Evolutionary conservation across 2,797 vertebrate species (phyloP).

Genomic region (Anguilla pacifica): DNA sequence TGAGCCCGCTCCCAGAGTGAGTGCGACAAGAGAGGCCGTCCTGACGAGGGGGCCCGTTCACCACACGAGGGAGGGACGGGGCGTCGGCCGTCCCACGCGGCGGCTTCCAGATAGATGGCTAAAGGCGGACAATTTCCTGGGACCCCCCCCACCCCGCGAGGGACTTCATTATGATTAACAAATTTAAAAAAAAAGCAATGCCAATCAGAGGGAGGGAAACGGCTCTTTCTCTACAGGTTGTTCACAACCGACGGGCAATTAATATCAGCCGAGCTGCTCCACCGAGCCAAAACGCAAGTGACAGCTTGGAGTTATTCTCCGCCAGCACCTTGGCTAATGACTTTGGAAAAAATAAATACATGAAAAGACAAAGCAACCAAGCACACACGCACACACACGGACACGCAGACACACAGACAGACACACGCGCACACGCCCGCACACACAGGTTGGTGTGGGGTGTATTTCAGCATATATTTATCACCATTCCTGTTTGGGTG

Average conservation of each 20-base stretch:
- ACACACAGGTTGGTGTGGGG: constrained; percentile 37
- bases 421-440: not conserved
- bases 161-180: constrained; percentile 34
- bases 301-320: constrained; percentile 35
- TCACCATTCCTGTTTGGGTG: constrained; percentile 43
- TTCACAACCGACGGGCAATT: constrained; percentile 46
- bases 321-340: constrained; percentile 44
- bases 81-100: not conserved
- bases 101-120: constrained; percentile 18
- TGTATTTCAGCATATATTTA: constrained; percentile 31
- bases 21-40: not conserved
- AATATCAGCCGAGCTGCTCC: constrained; percentile 43
- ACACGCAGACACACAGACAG: not conserved
- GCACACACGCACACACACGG: not conserved
- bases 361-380: not conserved
- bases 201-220: constrained; percentile 42
- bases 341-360: not conserved
- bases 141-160: constrained; percentile 20
- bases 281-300: constrained; percentile 43
- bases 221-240: constrained; percentile 40
- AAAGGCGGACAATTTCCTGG: not conserved
- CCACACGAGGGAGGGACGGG: not conserved
- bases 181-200: constrained; percentile 40
- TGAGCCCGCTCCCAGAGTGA: not conserved
- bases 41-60: constrained; percentile 24